Base-by-base conservation (phyloP, 2,113 vertebrate species). In the Promerops cafer region DNA sequence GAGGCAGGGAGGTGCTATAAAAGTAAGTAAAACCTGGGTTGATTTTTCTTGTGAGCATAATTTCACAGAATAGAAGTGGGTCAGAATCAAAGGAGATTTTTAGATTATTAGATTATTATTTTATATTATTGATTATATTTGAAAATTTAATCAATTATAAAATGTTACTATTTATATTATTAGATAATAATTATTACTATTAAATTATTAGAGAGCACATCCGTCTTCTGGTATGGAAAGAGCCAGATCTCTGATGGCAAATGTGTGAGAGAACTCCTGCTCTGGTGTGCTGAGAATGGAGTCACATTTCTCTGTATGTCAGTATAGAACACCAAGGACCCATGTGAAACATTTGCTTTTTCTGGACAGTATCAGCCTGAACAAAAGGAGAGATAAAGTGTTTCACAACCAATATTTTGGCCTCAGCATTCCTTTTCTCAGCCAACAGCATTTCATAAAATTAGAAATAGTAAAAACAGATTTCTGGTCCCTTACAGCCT, bases 221-320 rank as follows among this genome's bases (percentile, higher is more conserved):
- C 35, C 33, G 1, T 11, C 9, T 45, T 44, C 40, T n/a, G 31
- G 13, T 45, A 37, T 1, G 2, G 44, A 65, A 19, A 86, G 6
- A 27, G 28, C 31, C 45, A 70, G 54, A 37, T 27, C 10, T 33
- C 10, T 16, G 20, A 45, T 4, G 13, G 27, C 28, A 75, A 71
- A 57, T 0, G 2, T 6, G 13, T 1, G 3, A 50, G 39, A 87
- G n/a, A 83, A 50, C 22, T 27, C 65, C 71, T 35, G n/a, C 45
- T 65, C 47, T 16, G 4, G 3, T 49, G 61, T 18, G 31, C 37
- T 27, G 13, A 52, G 45, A 90, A 53, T 0, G 3, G 49, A 49
- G 39, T 21, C 20, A 2, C 3, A 0, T 70, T 82, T 47, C 63
- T 40, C 44, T 26, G 0, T 35, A 40, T 22, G 12, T 18, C 8